A percentile compares a stretch with the other conserved stretches of the same genome.
Conservation (phyloP, 2,888 invertebrate genomes). For the Eueremaeus valkanovi region DNA sequence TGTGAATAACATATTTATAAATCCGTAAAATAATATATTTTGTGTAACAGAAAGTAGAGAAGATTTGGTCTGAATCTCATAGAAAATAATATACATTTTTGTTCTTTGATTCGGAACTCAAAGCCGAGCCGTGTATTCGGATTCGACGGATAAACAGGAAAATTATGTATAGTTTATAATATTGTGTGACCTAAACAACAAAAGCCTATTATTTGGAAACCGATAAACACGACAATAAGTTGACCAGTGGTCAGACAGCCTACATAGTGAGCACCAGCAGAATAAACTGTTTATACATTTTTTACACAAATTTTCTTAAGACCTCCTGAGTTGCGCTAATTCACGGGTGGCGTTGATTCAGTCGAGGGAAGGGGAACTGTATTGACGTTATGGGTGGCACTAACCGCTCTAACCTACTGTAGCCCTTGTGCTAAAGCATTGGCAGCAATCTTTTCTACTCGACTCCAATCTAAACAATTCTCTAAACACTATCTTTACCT, state of each 20-base stretch:
- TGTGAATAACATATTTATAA: too few species aligned
- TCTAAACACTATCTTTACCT: not conserved
- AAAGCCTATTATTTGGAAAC: not conserved
- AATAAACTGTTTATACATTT: not conserved
- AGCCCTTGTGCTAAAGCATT: not conserved
- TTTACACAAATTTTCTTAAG: conserved; percentile 4
- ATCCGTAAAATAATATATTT: too few species aligned
- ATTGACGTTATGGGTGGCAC: not conserved
- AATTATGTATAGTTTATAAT: not conserved
- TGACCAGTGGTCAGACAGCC: not conserved
- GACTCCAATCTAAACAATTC: not conserved
- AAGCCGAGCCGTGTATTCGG: too few species aligned
- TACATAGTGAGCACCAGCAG: not conserved
- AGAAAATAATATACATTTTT: not conserved
- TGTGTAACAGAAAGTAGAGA: too few species aligned
- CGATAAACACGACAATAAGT: conserved; percentile 12
- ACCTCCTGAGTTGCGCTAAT: conserved; percentile 24
- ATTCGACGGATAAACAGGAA: not conserved
- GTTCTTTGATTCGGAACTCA: too few species aligned
- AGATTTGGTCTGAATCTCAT: too few species aligned
- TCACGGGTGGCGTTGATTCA: conserved; percentile 2
- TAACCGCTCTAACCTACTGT: not conserved
- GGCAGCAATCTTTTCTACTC: not conserved
- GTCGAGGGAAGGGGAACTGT: not conserved
- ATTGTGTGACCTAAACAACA: not conserved